Percentiles rank a stretch among this genome's conserved stretches.
These are phyloP conservation scores for Catharus bicknelli DNA, from an alignment of 2,113 vertebrate genomes.

Conservation along the genomic window DNA sequence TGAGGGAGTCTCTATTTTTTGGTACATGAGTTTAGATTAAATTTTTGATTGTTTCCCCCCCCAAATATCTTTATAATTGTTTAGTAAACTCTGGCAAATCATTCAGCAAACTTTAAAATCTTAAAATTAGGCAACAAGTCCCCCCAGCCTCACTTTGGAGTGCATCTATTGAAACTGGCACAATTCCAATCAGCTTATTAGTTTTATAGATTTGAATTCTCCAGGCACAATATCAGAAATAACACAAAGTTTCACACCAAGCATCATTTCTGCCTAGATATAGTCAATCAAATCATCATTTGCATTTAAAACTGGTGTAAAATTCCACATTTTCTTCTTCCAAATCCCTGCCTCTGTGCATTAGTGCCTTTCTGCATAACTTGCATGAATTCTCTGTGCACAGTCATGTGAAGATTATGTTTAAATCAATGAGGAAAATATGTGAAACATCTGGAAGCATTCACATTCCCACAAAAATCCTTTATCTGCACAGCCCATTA, in stretches of 20 bases:
- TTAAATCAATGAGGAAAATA: slow-evolving; percentile 20
- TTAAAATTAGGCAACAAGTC: not conserved
- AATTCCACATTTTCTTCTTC: not conserved
- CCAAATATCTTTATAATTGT: not conserved
- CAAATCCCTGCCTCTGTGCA: not conserved
- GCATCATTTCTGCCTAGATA: not conserved
- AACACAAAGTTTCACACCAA: slow-evolving; percentile 13
- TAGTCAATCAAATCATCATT: slow-evolving; percentile 3
- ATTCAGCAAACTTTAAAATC: not conserved
- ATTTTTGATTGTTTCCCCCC: not conserved
- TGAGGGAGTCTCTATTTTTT: not conserved
- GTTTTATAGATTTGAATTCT: slow-evolving; percentile 24
- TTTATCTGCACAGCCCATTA: slow-evolving; percentile 12
- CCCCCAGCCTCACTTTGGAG: not conserved
- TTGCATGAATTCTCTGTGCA: not conserved
- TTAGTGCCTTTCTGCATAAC: not conserved
- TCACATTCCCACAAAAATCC: not conserved
- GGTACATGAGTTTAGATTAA: not conserved
- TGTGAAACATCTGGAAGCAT: not conserved
- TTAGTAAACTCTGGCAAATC: not conserved
- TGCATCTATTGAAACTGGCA: not conserved
- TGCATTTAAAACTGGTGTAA: not conserved
- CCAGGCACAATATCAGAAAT: not conserved
- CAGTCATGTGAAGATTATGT: not conserved
- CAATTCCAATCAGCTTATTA: not conserved